phyloP scores from a whole-genome alignment of 2,888 invertebrate species.

The Apocheima hispidaria region DNA sequence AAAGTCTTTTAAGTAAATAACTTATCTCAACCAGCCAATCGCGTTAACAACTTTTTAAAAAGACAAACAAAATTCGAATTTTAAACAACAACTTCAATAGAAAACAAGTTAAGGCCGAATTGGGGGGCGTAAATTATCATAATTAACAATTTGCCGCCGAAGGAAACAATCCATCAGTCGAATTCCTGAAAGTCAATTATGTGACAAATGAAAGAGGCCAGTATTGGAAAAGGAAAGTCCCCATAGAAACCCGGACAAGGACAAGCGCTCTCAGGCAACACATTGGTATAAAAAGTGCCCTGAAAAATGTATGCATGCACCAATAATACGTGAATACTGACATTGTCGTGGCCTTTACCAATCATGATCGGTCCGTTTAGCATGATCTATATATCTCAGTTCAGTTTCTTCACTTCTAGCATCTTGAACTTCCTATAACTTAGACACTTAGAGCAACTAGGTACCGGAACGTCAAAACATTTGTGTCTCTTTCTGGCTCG shows the following conservation, averaged over 20 bases:
- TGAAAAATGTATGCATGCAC: not conserved
- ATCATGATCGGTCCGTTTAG: no score
- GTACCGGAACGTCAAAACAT: no score
- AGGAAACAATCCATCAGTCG: constrained; percentile 74
- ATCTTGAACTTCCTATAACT: no score
- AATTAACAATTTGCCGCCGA: constrained; percentile 76
- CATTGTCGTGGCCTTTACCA: no score
- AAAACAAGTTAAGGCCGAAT: constrained; percentile 28
- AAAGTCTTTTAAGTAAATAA: constrained; percentile 14
- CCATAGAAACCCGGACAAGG: not conserved
- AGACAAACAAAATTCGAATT: constrained; percentile 57
- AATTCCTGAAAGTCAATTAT: constrained; percentile 71
- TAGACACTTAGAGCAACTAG: no score
- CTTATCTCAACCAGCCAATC: constrained; percentile 21
- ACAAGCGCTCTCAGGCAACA: not conserved
- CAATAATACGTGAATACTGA: not conserved
- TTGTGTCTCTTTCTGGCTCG: no score
- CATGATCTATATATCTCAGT: no score
- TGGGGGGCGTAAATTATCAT: constrained; percentile 67
- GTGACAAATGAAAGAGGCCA: constrained; percentile 50
- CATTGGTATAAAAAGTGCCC: not conserved
- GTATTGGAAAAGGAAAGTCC: constrained; percentile 38
- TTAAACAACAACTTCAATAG: constrained; percentile 51
- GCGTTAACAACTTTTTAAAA: constrained; percentile 52
- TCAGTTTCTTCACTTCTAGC: no score